These are phyloP conservation scores for Coelopa pilipes DNA, from an alignment of 2,888 invertebrate genomes.

Conservation along the genomic window DNA sequence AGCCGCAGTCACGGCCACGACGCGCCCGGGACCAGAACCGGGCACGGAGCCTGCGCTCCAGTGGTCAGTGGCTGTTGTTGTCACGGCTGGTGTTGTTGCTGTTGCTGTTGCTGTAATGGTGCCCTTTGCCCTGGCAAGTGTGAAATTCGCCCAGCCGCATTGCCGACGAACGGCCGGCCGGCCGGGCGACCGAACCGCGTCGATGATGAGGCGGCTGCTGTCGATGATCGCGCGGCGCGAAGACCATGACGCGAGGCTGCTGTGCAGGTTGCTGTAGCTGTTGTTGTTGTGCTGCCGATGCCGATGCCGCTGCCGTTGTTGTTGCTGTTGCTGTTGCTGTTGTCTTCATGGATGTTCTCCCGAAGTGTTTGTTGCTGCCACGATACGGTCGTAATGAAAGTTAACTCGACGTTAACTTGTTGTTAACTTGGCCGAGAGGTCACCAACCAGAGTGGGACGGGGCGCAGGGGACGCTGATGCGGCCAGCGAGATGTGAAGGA, in stretches of 20 bases:
- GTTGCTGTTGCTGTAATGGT: constrained; percentile 45
- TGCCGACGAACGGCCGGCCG: constrained; percentile 8
- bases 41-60: too few relatives aligned
- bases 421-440: constrained; percentile 30
- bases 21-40: too few relatives aligned
- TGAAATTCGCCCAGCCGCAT: constrained; percentile 51
- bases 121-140: constrained; percentile 59
- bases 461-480: background rate
- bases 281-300: background rate
- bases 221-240: constrained; percentile 13
- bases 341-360: constrained; percentile 15
- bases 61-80: too few relatives aligned
- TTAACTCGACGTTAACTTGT: constrained; percentile 30
- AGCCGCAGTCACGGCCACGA: background rate
- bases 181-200: background rate
- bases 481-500: background rate
- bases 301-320: background rate
- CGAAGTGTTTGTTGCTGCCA: constrained; percentile 6
- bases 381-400: constrained; percentile 19
- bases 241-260: background rate
- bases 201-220: background rate
- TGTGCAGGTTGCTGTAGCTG: constrained; percentile 5
- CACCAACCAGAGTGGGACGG: background rate
- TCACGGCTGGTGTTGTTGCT: constrained; percentile 7
- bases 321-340: background rate